A percentile compares a stretch with the other conserved stretches of the same genome.
These are phyloP conservation scores for Petrocephalus microphthalmus DNA, from an alignment of 2,113 vertebrate genomes.

Conservation along the genomic window DNA sequence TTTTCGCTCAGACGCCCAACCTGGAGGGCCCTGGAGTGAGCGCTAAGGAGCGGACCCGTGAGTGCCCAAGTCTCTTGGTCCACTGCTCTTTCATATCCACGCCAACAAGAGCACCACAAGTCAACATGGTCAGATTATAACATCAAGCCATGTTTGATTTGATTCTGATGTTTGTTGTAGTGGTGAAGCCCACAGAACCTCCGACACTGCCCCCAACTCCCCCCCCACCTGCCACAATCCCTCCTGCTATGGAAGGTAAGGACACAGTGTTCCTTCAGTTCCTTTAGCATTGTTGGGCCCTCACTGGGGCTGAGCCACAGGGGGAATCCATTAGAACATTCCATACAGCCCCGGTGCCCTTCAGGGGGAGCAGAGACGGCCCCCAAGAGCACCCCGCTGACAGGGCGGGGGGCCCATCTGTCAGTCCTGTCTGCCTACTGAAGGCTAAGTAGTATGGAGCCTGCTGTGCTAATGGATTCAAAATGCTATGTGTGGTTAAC, in stretches of 20 bases:
- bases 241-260: constrained; percentile 84
- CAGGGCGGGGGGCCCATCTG: background rate
- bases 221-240: constrained; percentile 81
- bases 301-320: background rate
- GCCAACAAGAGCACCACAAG: background rate
- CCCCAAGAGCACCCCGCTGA: background rate
- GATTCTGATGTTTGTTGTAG: constrained; percentile 47
- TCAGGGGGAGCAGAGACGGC: background rate
- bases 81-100: no score
- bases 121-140: background rate
- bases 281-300: background rate
- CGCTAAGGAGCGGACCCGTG: constrained; percentile 79
- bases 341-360: background rate
- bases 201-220: constrained; percentile 82
- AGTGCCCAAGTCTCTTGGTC: constrained; percentile 30
- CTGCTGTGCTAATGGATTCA: constrained; percentile 15
- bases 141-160: background rate
- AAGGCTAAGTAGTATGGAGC: background rate
- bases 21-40: constrained; percentile 86
- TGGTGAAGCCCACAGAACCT: constrained; percentile 81
- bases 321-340: constrained; percentile 3
- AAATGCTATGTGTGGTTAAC: constrained; percentile 17
- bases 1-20: constrained; percentile 88
- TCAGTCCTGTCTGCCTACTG: background rate
- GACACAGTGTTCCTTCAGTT: background rate